Base-by-base conservation (phyloP, 2,113 vertebrate genomes). In the Macaca mulatta region DNA sequence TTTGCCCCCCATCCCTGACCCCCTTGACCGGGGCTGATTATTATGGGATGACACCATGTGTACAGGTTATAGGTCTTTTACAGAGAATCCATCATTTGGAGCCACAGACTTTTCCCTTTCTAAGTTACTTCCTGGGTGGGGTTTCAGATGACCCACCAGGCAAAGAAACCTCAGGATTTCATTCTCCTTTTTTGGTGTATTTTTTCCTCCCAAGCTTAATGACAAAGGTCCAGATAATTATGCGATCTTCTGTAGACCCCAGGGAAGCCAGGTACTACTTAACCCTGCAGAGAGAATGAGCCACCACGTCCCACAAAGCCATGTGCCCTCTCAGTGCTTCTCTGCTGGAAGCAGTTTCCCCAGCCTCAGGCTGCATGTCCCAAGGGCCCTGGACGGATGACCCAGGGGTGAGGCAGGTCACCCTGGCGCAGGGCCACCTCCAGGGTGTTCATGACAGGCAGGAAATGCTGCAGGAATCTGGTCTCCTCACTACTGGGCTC, bases 101-200 rank as follows among this genome's bases (percentile, higher is more conserved):
- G 32, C 1, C 6, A 32, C 12, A 14, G n/a, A 61, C 27, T 52
- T 45, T 79, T 52, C 8, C 52, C 79, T 92, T 27, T 80, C 27
- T 43, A 18, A 30, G 40, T 55, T 94, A 43, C 59, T 40, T 74
- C 50, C 35, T 64, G 32, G 30, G 5, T 88, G 50, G 64, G 50
- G 16, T 69, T 35, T 86, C 35, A 90, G 67, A 82, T 27, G 50
- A 55, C 18, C 52, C 18, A 55, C 18, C 52, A 64, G 6, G 27
- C 86, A 88, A 55, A 75, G 82, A 91, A 64, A 79, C 50, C 11
- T 95, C 77, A 84, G 61, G 43, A 64, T 82, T 86, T 90, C 59
- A 43, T 16, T 80, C 20, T 74, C 32, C 30, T 27, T 94, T 81
- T 96, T 50, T 90, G 50, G 27, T 22, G 25, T 52, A 23, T 55